These are phyloP conservation scores for Phyllotreta striolata DNA, from an alignment of 2,888 invertebrate species.

Conservation along the genomic window DNA sequence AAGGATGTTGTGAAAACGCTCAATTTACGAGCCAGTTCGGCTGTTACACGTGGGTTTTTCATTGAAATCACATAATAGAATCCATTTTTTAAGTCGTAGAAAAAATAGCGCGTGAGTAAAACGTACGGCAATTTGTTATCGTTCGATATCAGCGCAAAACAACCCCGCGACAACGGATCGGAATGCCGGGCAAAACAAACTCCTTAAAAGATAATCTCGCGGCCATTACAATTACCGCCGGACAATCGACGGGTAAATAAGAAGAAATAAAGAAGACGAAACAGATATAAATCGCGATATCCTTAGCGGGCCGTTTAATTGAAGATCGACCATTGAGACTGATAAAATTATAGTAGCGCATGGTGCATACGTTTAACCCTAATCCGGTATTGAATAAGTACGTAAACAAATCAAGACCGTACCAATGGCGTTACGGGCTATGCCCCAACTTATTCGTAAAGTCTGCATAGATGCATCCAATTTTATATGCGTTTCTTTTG, in stretches of 20 bases:
- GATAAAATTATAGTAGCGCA: conserved; percentile 57
- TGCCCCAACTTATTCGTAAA: background rate
- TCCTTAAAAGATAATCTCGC: conserved; percentile 43
- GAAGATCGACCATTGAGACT: conserved; percentile 55
- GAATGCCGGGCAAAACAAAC: conserved; percentile 36
- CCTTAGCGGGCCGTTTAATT: conserved; percentile 57
- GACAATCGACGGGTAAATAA: conserved; percentile 50
- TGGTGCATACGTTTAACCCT: conserved; percentile 57
- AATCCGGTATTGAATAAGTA: conserved; percentile 58
- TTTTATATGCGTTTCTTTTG: background rate
- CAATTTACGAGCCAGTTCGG: background rate
- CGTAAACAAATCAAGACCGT: conserved; percentile 58
- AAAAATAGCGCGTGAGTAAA: too few relatives aligned
- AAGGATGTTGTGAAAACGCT: background rate
- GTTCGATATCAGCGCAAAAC: background rate
- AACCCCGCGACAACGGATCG: conserved; percentile 33
- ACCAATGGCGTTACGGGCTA: conserved; percentile 14
- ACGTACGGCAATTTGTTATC: background rate
- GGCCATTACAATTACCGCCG: conserved; percentile 52
- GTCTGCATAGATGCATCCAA: background rate
- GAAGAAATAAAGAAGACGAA: conserved; percentile 44
- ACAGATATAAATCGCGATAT: conserved; percentile 51
- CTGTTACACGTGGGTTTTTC: conserved; percentile 1
- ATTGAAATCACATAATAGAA: background rate
- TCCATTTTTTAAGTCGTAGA: too few relatives aligned